A percentile compares a stretch with the other conserved stretches of the same genome.
Conservation (phyloP, 2,888 invertebrate genomes). For the Stenodema calcarata region DNA sequence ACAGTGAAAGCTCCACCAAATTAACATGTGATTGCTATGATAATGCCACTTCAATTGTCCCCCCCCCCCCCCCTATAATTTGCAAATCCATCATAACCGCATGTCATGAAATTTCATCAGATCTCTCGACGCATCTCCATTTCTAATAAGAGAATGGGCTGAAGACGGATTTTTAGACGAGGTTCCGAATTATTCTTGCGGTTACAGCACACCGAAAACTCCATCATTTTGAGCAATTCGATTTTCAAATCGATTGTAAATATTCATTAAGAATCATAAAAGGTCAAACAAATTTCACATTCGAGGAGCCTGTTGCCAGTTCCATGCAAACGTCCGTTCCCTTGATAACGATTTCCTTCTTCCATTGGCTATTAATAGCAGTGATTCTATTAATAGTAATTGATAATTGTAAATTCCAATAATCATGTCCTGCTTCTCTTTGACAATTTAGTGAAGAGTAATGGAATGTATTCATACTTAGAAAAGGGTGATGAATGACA, state of each 20-base stretch:
- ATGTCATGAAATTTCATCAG: not conserved
- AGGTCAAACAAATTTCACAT: too few relatives aligned
- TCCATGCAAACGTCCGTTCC: too few relatives aligned
- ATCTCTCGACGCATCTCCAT: not conserved
- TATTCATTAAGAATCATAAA: too few relatives aligned
- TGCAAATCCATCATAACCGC: not conserved
- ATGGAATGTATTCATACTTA: too few relatives aligned
- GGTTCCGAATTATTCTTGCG: not conserved
- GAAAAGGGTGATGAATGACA: too few relatives aligned
- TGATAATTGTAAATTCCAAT: too few relatives aligned
- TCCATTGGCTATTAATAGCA: too few relatives aligned
- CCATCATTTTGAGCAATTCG: not conserved
- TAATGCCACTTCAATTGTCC: not conserved
- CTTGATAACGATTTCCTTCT: too few relatives aligned
- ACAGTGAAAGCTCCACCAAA: not conserved
- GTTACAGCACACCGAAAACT: not conserved
- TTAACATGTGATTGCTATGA: not conserved
- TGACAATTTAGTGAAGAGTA: too few relatives aligned
- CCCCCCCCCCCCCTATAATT: not conserved
- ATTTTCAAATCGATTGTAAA: not conserved
- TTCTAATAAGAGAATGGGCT: not conserved
- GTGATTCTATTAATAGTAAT: too few relatives aligned
- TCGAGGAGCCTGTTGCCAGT: too few relatives aligned
- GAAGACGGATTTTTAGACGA: not conserved
- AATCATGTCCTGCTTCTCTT: too few relatives aligned